These are phyloP conservation scores for Hedychridium roseum DNA, from an alignment of 2,888 invertebrate genomes.

Conservation along the genomic window DNA sequence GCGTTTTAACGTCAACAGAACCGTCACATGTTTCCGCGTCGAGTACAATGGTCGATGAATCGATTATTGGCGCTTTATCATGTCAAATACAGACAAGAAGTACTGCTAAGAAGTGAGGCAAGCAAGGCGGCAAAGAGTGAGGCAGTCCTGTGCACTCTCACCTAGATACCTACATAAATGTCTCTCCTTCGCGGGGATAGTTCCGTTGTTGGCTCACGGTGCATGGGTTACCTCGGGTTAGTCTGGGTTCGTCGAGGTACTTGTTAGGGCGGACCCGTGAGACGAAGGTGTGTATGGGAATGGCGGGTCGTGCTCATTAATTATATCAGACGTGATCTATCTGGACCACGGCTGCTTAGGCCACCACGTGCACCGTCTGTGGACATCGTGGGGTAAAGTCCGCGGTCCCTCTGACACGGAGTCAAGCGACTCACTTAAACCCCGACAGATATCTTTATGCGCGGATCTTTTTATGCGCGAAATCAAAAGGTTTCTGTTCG, in stretches of 20 bases:
- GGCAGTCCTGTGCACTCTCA: constrained; percentile 28
- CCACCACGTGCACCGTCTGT: constrained; percentile 36
- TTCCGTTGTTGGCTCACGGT: constrained; percentile 24
- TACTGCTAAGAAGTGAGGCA: no score
- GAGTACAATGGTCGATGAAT: no score
- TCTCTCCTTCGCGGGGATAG: constrained; percentile 31
- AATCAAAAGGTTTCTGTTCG: no score
- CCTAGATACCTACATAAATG: constrained; percentile 45
- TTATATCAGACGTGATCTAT: constrained; percentile 59
- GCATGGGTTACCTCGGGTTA: constrained; percentile 29
- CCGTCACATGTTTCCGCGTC: no score
- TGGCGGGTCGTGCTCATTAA: constrained; percentile 57
- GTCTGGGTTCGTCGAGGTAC: constrained; percentile 36
- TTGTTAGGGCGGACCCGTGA: constrained; percentile 43
- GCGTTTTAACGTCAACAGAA: no score
- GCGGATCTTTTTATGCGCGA: no score
- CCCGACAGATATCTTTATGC: no score
- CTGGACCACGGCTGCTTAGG: constrained; percentile 46
- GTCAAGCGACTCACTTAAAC: no score
- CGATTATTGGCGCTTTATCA: no score
- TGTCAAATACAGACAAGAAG: no score
- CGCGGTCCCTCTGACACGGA: no score
- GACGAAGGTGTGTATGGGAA: constrained; percentile 57
- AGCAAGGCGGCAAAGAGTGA: constrained; percentile 9
- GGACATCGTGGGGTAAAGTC: no score